phyloP scores from a whole-genome alignment of 2,797 vertebrate species.

The Perodicticus potto region DNA sequence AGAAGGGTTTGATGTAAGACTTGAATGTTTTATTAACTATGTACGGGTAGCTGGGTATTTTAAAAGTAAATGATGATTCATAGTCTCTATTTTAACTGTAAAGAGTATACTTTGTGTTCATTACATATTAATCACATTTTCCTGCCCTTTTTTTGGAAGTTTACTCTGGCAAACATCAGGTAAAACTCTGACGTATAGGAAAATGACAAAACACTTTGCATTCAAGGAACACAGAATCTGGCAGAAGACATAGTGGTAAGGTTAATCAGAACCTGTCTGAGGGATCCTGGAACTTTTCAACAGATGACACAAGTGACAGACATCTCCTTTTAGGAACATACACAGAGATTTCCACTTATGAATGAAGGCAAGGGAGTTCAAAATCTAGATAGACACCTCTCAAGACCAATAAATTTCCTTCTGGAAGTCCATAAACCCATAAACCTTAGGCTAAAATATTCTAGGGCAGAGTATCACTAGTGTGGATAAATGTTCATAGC shows the following conservation, averaged over 20 bases:
- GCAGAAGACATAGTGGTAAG: neutral
- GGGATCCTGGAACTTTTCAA: neutral
- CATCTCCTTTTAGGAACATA: neutral
- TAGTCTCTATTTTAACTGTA: constrained; percentile 14
- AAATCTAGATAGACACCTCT: neutral
- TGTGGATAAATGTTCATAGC: neutral
- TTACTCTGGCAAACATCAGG: neutral
- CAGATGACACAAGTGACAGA: neutral
- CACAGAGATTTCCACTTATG: neutral
- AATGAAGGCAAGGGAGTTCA: no score
- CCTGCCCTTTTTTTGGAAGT: neutral
- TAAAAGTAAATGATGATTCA: neutral
- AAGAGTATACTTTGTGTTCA: neutral
- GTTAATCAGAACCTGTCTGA: neutral
- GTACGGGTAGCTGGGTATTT: neutral
- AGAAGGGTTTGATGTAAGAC: neutral
- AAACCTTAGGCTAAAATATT: neutral
- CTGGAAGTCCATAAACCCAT: neutral
- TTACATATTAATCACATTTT: neutral
- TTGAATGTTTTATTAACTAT: constrained; percentile 27
- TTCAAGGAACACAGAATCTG: neutral
- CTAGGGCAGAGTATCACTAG: neutral
- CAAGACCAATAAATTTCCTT: neutral
- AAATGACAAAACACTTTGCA: neutral
- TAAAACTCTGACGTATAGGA: neutral